phyloP scores from a whole-genome alignment of 2,113 vertebrate genomes.

The Tricholaema leucomelas region DNA sequence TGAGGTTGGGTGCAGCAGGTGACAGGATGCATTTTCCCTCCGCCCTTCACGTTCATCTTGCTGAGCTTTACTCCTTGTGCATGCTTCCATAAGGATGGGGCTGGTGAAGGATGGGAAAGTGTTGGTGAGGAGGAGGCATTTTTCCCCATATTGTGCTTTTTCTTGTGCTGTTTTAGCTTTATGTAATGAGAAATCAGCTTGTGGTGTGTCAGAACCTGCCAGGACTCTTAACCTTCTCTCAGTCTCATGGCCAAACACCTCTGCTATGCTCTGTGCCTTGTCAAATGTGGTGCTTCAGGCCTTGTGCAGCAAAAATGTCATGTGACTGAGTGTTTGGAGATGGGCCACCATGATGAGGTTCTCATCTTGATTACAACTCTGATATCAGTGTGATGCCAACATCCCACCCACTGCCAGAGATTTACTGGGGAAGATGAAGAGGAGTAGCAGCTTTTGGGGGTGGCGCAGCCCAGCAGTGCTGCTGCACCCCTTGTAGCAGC shows the following conservation, averaged over 20 bases:
- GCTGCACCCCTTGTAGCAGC: rapidly evolving
- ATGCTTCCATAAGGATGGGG: rapidly evolving
- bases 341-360: neutral
- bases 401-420: neutral
- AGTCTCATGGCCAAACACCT: neutral
- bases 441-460: neutral
- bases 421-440: neutral
- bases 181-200: neutral
- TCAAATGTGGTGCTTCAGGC: neutral
- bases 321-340: neutral
- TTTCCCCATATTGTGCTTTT: neutral
- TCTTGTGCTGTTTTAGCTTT: neutral
- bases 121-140: rapidly evolving
- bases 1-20: neutral
- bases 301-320: neutral
- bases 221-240: neutral
- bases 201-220: neutral
- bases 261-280: neutral
- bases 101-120: rapidly evolving
- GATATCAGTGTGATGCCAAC: neutral
- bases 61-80: neutral
- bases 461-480: neutral
- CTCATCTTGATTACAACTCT: neutral
- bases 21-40: neutral
- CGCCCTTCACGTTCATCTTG: rapidly evolving